phyloP scores from a whole-genome alignment of 30 jellyfish, hydroid and myxozoan species.

The Nemopilema nomurai region DNA sequence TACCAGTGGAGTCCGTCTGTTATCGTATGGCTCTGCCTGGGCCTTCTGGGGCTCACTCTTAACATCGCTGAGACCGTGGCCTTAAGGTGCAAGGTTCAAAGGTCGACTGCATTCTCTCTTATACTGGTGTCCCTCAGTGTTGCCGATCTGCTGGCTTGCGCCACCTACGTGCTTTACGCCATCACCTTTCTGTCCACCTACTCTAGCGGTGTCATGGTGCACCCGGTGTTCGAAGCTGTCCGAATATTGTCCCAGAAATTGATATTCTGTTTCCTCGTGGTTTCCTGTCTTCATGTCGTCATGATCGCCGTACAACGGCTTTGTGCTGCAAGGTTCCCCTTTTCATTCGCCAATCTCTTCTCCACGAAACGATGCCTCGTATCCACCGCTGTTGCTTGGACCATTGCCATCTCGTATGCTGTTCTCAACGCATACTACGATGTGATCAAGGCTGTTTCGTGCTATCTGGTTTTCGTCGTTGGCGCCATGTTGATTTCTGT shows the following conservation, averaged over 20 bases:
- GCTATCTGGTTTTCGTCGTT: neutral
- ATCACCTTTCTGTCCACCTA: neutral
- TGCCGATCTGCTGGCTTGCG: neutral
- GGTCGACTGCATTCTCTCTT: neutral
- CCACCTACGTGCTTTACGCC: neutral
- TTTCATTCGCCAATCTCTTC: neutral
- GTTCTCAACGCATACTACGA: neutral
- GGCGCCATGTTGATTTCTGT: neutral
- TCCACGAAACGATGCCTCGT: neutral
- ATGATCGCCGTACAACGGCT: neutral
- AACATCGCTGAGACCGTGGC: neutral
- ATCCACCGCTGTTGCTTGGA: neutral
- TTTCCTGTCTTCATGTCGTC: neutral
- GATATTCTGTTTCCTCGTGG: neutral
- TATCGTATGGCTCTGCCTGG: neutral
- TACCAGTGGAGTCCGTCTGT: neutral
- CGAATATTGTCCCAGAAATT: neutral
- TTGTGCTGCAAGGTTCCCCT: neutral
- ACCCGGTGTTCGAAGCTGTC: neutral
- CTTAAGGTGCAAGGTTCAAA: neutral
- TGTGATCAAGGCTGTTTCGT: neutral
- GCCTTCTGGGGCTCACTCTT: neutral
- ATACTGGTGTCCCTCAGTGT: neutral
- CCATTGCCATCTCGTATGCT: neutral
- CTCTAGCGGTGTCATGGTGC: neutral